A percentile compares a stretch with the other conserved stretches of the same genome.
phyloP scores from a whole-genome alignment of 2,797 vertebrate genomes.

The Amblyopsis hoosieri region DNA sequence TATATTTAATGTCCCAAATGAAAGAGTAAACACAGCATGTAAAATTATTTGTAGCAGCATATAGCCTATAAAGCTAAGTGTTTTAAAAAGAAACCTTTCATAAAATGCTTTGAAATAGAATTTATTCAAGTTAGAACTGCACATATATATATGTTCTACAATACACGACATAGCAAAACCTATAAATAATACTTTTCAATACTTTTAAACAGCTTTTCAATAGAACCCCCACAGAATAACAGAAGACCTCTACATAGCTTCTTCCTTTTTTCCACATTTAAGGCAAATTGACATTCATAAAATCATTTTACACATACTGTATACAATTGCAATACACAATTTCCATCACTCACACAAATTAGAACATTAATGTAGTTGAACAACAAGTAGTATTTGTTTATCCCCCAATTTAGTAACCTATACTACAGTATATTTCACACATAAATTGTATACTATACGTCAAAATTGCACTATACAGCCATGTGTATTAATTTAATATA shows the following conservation, averaged over 20 bases:
- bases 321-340: slow-evolving; percentile 22
- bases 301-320: slow-evolving; percentile 23
- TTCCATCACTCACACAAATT: slow-evolving; percentile 7
- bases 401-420: too few species aligned
- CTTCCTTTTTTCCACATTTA: slow-evolving; percentile 59
- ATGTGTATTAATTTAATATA: slow-evolving; percentile 5
- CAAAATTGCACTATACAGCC: slow-evolving; percentile 8
- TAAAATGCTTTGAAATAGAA: slow-evolving; percentile 24
- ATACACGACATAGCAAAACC: slow-evolving; percentile 81
- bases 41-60: too few species aligned
- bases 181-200: slow-evolving; percentile 65
- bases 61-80: too few species aligned
- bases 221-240: slow-evolving; percentile 73
- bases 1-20: not conserved
- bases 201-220: slow-evolving; percentile 82
- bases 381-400: too few species aligned
- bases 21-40: not conserved
- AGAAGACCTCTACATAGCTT: slow-evolving; percentile 74
- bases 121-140: slow-evolving; percentile 68
- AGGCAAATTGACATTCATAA: slow-evolving; percentile 78
- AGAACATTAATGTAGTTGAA: slow-evolving; percentile 18
- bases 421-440: too few species aligned
- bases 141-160: slow-evolving; percentile 81
- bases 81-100: slow-evolving; percentile 32
- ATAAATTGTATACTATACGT: not conserved